phyloP scores from a whole-genome alignment of 2,888 invertebrate genomes.

The Callinectes sapidus region DNA sequence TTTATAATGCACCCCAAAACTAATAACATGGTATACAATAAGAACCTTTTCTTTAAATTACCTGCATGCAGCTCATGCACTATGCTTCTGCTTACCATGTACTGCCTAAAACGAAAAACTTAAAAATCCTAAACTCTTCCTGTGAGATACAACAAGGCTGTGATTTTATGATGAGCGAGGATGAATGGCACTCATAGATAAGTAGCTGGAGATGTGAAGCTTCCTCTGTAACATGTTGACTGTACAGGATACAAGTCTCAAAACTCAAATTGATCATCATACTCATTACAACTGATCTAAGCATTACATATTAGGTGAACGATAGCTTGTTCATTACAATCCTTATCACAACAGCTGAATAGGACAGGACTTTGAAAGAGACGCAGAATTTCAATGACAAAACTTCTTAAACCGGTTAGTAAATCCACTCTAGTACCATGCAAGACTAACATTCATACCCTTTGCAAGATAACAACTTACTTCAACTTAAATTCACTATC shows the following conservation, averaged over 20 bases:
- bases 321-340: neutral
- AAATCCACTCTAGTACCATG: too few species aligned
- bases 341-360: neutral
- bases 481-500: neutral
- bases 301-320: neutral
- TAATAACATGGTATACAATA: neutral
- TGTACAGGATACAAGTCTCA: neutral
- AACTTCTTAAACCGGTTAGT: neutral
- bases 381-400: neutral
- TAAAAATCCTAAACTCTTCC: neutral
- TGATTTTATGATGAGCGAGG: neutral
- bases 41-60: neutral
- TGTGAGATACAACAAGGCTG: neutral
- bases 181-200: neutral
- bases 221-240: neutral
- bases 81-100: neutral
- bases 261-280: neutral
- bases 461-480: neutral
- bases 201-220: neutral
- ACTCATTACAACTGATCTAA: neutral
- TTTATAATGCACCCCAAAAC: neutral
- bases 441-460: neutral
- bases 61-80: neutral
- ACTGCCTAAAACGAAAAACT: neutral
- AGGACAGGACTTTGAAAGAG: neutral